Percentiles rank a stretch among this genome's conserved stretches.
These are phyloP conservation scores for Indicator maculatus DNA, from an alignment of 2,113 vertebrate species.

Conservation along the genomic window DNA sequence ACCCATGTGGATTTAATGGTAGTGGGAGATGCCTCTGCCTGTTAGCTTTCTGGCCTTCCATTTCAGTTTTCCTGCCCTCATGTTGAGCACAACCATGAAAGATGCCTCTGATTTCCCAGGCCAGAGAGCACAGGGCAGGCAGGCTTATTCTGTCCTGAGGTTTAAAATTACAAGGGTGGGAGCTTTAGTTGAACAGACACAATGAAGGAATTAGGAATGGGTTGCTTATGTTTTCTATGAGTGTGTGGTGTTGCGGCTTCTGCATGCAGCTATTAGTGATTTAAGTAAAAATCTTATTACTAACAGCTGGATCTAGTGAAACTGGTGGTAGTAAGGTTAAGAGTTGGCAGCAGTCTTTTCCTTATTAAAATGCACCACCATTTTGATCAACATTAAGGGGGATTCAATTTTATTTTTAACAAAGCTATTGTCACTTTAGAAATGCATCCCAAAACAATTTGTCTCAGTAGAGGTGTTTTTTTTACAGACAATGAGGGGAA, in stretches of 20 bases:
- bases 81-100: not conserved
- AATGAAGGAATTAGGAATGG: not conserved
- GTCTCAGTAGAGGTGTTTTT: not conserved
- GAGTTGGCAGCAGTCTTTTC: not conserved
- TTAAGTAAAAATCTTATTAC: not conserved
- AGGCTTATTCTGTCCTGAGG: not conserved
- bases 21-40: not conserved
- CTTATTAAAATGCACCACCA: not conserved
- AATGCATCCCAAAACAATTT: not conserved
- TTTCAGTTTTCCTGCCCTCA: not conserved
- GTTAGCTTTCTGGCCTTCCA: not conserved
- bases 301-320: not conserved
- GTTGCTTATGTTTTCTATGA: not conserved
- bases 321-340: not conserved
- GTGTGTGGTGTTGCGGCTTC: fast-evolving
- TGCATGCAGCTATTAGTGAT: not conserved
- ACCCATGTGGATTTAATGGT: not conserved
- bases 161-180: not conserved
- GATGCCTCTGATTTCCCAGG: not conserved
- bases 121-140: not conserved
- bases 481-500: not conserved
- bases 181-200: not conserved
- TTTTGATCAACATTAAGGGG: not conserved
- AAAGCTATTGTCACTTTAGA: not conserved
- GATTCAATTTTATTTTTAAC: not conserved